Base-by-base conservation (phyloP, 2,888 invertebrate genomes). In the Plagodis pulveraria region DNA sequence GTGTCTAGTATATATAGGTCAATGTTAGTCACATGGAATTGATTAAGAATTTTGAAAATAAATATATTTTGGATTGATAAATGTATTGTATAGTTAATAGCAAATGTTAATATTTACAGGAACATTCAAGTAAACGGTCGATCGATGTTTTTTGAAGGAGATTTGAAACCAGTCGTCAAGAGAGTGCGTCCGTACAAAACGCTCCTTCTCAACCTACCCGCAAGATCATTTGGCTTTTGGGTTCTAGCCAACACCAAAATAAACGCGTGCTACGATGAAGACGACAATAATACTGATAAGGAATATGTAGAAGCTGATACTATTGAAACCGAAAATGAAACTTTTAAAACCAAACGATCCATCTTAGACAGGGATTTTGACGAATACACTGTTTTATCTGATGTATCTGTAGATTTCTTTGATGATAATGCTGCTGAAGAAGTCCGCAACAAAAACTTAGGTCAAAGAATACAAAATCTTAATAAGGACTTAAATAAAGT, bases 181-280 rank as follows among this genome's bases (percentile, higher is more conserved):
- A 84, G 84, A 4, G 92, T 93, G 12, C 80, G 94, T 57, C 91
- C 93, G 6, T 92, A 91, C 58, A 89, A 92, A 71, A 90, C 93
- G 0, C 71, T 96, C 5, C 84, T 93, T 6, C 78, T 96, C 11
- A 91, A 91, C 47, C 76, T 96, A 5, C 96, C 96, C 2, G 89
- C 95, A 0, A 94, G 94, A 72, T 95, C 95, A 0, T 94, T 97
- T 47, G 96, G 95, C 0, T 97, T 97, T 80, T 96, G 96, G 95
- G 95, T 96, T 0, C 77, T 97, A 9, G 95, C 96, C 0, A 94
- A 93, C 53, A 94, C 95, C 0, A 93, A 94, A 74, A 84, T 95
- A 33, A 90, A 94, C 51, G 94, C 94, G 12, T 96, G 96, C 64
- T 57, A 62, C 12, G 72, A 76, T 35, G 70, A 76, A 6, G 62